phyloP scores from a whole-genome alignment of 2,888 invertebrate genomes.

The Apotomis turbidana region DNA sequence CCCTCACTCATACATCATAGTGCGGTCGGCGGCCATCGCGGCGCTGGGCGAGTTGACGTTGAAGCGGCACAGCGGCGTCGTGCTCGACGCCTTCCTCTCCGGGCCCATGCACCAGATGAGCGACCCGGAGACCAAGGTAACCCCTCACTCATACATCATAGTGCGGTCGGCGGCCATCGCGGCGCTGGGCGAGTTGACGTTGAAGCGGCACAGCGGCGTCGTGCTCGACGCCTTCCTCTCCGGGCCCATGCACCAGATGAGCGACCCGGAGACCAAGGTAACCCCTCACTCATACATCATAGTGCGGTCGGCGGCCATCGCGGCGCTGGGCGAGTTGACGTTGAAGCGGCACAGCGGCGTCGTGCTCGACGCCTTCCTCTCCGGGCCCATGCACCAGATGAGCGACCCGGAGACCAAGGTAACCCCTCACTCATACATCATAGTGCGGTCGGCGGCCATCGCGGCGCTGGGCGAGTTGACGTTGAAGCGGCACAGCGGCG shows the following conservation, averaged over 20 bases:
- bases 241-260: constrained; percentile 74
- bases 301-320: constrained; percentile 56
- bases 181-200: constrained; percentile 64
- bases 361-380: constrained; percentile 68
- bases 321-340: constrained; percentile 65
- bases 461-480: constrained; percentile 65
- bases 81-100: constrained; percentile 69
- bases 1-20: constrained; percentile 52
- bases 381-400: constrained; percentile 73
- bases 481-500: constrained; percentile 51
- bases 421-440: constrained; percentile 3
- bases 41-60: constrained; percentile 65
- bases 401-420: constrained; percentile 77
- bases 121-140: constrained; percentile 75
- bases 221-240: constrained; percentile 69
- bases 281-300: background rate
- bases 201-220: constrained; percentile 51
- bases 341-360: constrained; percentile 51
- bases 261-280: constrained; percentile 76
- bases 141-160: background rate
- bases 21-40: constrained; percentile 70
- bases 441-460: constrained; percentile 56
- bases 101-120: constrained; percentile 75
- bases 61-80: constrained; percentile 51
- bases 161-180: constrained; percentile 57